Base-by-base conservation (phyloP, 2,797 vertebrate genomes). In the Uromys caudimaculatus region DNA sequence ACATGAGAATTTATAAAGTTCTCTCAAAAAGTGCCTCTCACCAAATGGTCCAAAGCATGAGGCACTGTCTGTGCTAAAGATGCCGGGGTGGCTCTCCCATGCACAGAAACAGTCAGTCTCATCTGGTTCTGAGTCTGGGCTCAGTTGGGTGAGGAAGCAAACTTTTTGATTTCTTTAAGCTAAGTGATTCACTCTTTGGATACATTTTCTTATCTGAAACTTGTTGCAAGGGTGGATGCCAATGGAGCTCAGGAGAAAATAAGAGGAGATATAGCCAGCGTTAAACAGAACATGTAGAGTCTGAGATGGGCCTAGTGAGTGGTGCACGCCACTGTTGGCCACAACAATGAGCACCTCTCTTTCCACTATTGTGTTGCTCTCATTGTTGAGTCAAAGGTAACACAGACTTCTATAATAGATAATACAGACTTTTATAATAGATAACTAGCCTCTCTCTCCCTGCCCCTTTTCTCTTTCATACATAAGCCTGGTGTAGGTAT, bases 91-190 rank as follows among this genome's bases (percentile, higher is more conserved):
- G 69, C 29, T 86, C 64, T 87, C 32, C 11, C 1, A 3, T 35
- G 17, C 0, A 17, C 17, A 83, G 13, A 19, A 64, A 54, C 12
- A 41, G 60, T 11, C 75, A 11, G 7, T 77, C 38, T 89, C 6
- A 24, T 89, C 47, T 95, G 60, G 12, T 60, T 83, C 52, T 54
- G 93, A 94, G 83, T n/a, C 52, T 44, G 4, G 12, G 71, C 64
- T 95, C 44, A 88, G 76, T 32, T 41, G 19, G 71, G 50, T 38
- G 58, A 91, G 81, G 52, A 52, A 73, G 62, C 47, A 89, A 83
- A 12, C 29, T 67, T 89, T 94, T 91, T 96, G 14, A 47, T 58
- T 95, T 89, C 52, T 91, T 52, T 60, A 77, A 75, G 67, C 60
- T 67, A 90, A 83, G 60, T 64, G 76, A 75, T 90, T 85, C 76